Base-by-base conservation (phyloP, 1,140 invertebrate genomes). In the Scaptomyza montana region DNA sequence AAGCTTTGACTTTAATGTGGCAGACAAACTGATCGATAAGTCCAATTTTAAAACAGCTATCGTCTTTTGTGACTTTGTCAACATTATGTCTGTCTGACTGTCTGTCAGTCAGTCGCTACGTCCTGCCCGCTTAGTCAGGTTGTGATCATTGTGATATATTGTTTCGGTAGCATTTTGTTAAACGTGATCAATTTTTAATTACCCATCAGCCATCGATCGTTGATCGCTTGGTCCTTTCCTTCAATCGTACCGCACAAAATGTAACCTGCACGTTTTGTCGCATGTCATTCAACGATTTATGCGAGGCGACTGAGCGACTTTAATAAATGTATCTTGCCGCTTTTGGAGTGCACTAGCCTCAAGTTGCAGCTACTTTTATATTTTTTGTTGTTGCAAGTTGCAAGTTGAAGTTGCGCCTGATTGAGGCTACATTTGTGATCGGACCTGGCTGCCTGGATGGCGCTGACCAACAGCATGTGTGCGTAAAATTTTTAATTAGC, bases 131-230 rank as follows among this genome's bases (percentile, higher is more conserved):
- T 21, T 19, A 36, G 28, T 13, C 53, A 49, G 33, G 5, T 7
- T 9, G 33, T 36, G 33, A 36, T 36, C 33, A 61, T 41, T 89
- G 84, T 89, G 84, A 89, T 89, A 89, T 89, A 89, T 89, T 89
- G 84, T 89, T 84, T 89, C 82, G 67, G 85, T 84, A 89, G 84
- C 84, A 89, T 87, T 89, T 89, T 89, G 84, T 89, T 89, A 89
- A 89, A 89, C 84, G 84, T 89, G 84, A 89, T 89, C 84, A 89
- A 89, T 89, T 89, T 89, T 89, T 89, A 89, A 89, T 89, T 89
- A 89, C 84, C 84, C 85, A 84, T 86, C 81, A 86, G 66, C 63
- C 78, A 74, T 61, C 79, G 74, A 50, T 53, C 78, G 69, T 65
- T 21, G 55, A 72, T 72, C 55, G 59, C 10, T 74, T 74, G 71